Evolutionary conservation across 2,113 vertebrate genomes (phyloP), one percentile per base, ranked within the genome.

Genomic region (Triplophysa rosa): DNA sequence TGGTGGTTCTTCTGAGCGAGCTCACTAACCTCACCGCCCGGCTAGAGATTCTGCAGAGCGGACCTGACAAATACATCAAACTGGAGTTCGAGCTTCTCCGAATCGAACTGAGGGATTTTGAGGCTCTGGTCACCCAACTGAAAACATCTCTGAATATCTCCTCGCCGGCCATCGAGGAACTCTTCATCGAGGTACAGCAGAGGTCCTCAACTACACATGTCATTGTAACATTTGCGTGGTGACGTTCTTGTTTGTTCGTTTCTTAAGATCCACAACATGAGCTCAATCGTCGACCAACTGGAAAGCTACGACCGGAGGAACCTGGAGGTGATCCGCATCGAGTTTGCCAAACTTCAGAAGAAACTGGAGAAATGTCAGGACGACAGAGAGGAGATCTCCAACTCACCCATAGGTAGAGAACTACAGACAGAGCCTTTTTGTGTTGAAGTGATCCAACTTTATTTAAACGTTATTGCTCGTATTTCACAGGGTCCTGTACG

Each of bases 271-370:
- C 85, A 17, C 58, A 94, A 94, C 80, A 91, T 93, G 87, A 92
- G 89, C 8, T 79, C 87, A 42, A 90, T 90, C 26, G 91, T 92
- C 61, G 90, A 92, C 76, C 87, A 89, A 59, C 83, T 93, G 83
- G 93, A 94, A 84, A 87, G 66, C 13, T 91, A 87, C 1, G 93
- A 94, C 69, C 85, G 88, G 78, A 92, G 87, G 82, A 92, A 91
- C 77, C 87, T 94, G 82, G 83, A 91, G 3, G 80, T 89, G 74
- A 91, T 92, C 72, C 87, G 86, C 64, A 72, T 89, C 29, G 90
- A 94, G 86, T 90, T 94, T 3, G 83, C 85, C 45, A 88, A 89
- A 78, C 82, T 94, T 71, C 89, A 92, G 82, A 91, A 85, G 88
- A 93, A 89, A 67, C 85, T 94, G 80, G 84, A 93, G 84, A 89